Base-by-base conservation (phyloP, 2,888 invertebrate species). In the Sminthurinus aureus region DNA sequence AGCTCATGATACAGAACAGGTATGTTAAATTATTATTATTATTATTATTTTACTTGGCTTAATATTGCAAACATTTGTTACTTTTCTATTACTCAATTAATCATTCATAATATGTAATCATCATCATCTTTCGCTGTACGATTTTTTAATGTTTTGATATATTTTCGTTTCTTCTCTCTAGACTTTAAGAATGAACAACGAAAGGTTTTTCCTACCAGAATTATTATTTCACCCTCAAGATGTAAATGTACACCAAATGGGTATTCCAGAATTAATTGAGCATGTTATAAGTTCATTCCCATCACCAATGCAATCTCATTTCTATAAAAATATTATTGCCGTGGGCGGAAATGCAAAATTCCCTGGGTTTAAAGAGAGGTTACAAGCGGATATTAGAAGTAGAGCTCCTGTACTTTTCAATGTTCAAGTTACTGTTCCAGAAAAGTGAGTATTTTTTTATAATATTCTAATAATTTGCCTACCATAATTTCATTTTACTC, bases 191-290 rank as follows among this genome's bases (percentile, higher is more conserved):
- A 91, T 99, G 89, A 97, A 96, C 90, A 98, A 97, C 89, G 99
- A 99, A 91, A 91, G 99, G 77, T 98, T 99, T 90, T 93, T 96
- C 0, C 95, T 99, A 76, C 99, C 99, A 0, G 99, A 99, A 91
- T 91, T 99, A 1, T 91, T 99, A 3, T 98, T 99, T 90, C 93
- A 95, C 89, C 99, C 99, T 0, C 96, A 96, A 0, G 98, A 99
- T 90, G 95, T 99, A 66, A 98, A 97, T 0, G 95, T 99, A 85
- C 93, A 94, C 81, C 92, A 93, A 91, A 96, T 97, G 94, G 99
- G 99, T 0, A 94, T 99, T 85, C 93, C 96, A 0, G 98, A 99
- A 91, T 95, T 96, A 0, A 93, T 98, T 9, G 93, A 95, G 83
- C 92, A 96, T 89, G 93, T 94, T 0, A 93, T 98, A n/a, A 92